Base-by-base conservation (phyloP, 2,113 vertebrate species). In the Nannobrachium achirus region DNA sequence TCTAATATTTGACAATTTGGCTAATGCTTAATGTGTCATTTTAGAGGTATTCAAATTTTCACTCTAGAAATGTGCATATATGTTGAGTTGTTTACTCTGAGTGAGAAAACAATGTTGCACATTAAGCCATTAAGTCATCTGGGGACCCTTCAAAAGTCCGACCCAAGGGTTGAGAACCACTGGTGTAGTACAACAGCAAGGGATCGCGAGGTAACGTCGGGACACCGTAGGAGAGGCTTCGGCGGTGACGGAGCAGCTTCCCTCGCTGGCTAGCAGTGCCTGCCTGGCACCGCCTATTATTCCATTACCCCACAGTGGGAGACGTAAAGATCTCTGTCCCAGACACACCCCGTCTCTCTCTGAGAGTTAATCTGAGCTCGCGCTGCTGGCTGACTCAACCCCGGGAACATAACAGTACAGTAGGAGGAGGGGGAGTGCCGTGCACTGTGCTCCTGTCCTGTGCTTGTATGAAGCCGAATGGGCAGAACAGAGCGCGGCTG, bases 151-250 rank as follows among this genome's bases (percentile, higher is more conserved):
- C n/a, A n/a, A n/a, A n/a, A n/a, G n/a, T n/a, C n/a, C n/a, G n/a
- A n/a, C n/a, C n/a, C n/a, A n/a, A n/a, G n/a, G n/a, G n/a, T n/a
- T n/a, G n/a, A n/a, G n/a, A n/a, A n/a, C n/a, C n/a, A n/a, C n/a
- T n/a, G n/a, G n/a, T n/a, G n/a, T n/a, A n/a, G n/a, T n/a, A 33
- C 25, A 33, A 33, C 25, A 33, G 6, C 3, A 33, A 33, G 25
- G 25, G 25, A 5, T 33, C 25, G 25, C 2, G 25, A 55, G 52
- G 56, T 73, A 51, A 53, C 39, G 56, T 69, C 19, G 16, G 44
- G 40, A 56, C 18, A 6, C 58, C 48, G 65, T 48, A 2, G n/a
- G 13, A 6, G 63, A 10, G 38, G 46, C 49, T 1, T 2, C 45
- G 13, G 3, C 40, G 6, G 40, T 9, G 9, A n/a, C n/a, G 25